Base-by-base conservation (phyloP, 1,140 invertebrate species). In the Coelopa frigida region DNA sequence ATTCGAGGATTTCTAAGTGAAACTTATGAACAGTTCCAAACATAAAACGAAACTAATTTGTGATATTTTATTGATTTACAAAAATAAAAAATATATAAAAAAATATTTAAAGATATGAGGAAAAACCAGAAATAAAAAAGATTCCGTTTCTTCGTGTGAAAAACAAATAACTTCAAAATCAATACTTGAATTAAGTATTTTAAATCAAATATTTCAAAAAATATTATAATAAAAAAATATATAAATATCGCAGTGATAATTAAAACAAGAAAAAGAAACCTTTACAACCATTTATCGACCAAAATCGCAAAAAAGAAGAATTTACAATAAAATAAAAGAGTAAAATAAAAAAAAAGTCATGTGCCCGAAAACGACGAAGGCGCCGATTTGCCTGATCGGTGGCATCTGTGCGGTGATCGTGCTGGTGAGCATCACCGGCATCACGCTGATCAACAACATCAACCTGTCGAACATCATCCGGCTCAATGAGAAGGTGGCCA, bases 401-500 rank as follows among this genome's bases (percentile, higher is more conserved):
- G 64, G 64, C 35, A 57, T 68, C 33, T 52, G 57, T 23, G 57
- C 61, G n/a, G 62, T 67, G 32, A 68, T 68, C 39, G 50, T 67
- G 1, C 52, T 68, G 24, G 64, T 68, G 14, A 61, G 45, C 12
- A 53, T 68, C 21, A 68, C 64, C 6, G 64, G 64, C 6, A 53
- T 68, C 7, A 68, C 64, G 1, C 44, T 68, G 43, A 67, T 65
- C 52, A 68, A 66, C 39, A 67, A 67, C 45, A 63, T 68, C 10
- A 68, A 68, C 43, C 40, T 66, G 14, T 68, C 64, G 23, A 68
- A 68, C 20, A 68, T 68, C 10, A 67, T 68, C 37, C 56, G 61
- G 12, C 39, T 68, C 35, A 68, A 68, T 35, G 64, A 68, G 53
- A 58, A 68, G 51, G 63, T 66, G 47, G 63, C 63, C 52, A 66